Percentiles rank a stretch among this genome's conserved stretches.
Conservation (phyloP, 1,140 invertebrate species). For the Drosophila ercepeae region DNA sequence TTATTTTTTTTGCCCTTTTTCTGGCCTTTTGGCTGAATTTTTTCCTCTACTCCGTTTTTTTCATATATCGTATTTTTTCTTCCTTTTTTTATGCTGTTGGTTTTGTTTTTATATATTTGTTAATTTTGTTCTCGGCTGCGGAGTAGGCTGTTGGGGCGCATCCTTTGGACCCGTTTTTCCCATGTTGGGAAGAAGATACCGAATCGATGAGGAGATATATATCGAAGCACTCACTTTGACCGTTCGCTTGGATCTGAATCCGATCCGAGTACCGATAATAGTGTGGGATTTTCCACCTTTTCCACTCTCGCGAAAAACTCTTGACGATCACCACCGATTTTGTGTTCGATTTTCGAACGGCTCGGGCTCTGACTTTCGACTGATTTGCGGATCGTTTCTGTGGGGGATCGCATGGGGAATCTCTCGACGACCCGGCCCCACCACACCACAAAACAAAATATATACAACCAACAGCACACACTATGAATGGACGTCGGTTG, state of each 20-base stretch:
- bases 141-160: slow-evolving; percentile 42
- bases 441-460: slow-evolving; percentile 3
- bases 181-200: not conserved
- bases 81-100: no score
- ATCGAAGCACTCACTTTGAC: slow-evolving; percentile 34
- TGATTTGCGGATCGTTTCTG: slow-evolving; percentile 25
- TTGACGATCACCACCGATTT: slow-evolving; percentile 30
- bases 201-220: slow-evolving; percentile 13
- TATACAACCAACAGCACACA: slow-evolving; percentile 3
- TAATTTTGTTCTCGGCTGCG: slow-evolving; percentile 25
- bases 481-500: slow-evolving; percentile 67
- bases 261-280: slow-evolving; percentile 36
- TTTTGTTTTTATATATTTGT: slow-evolving; percentile 32
- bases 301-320: slow-evolving; percentile 57
- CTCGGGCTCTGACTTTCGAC: slow-evolving; percentile 33
- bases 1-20: slow-evolving; percentile 47
- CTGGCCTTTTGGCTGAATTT: slow-evolving; percentile 19
- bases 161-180: slow-evolving; percentile 45
- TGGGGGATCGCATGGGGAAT: slow-evolving; percentile 27
- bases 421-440: slow-evolving; percentile 31
- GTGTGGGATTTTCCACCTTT: slow-evolving; percentile 60
- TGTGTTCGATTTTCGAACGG: slow-evolving; percentile 20
- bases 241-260: slow-evolving; percentile 64
- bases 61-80: not conserved
- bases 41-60: slow-evolving; percentile 6